These are phyloP conservation scores for Myripristis jacobus DNA, from an alignment of 2,797 vertebrate genomes.

Conservation along the genomic window DNA sequence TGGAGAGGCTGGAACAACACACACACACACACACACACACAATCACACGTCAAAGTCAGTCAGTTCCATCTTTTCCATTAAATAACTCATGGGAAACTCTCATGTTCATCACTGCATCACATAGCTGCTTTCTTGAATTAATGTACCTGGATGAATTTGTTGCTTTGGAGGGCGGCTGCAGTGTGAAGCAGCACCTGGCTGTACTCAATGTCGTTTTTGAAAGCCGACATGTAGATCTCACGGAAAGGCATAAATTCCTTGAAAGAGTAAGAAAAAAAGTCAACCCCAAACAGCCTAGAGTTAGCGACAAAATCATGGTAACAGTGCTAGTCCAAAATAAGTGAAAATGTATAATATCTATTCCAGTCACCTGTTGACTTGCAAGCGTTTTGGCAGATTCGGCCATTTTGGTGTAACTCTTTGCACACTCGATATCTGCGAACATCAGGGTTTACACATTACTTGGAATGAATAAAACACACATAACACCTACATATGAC, in stretches of 20 bases:
- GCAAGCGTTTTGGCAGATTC: constrained; percentile 92
- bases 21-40: constrained; percentile 7
- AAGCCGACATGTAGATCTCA: constrained; percentile 91
- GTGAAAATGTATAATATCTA: constrained; percentile 72
- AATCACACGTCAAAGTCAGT: constrained; percentile 1
- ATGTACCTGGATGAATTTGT: constrained; percentile 95
- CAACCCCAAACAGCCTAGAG: not conserved
- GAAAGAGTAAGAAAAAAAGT: not conserved
- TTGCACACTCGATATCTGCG: constrained; percentile 94
- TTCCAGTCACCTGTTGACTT: constrained; percentile 88
- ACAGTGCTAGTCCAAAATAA: not conserved
- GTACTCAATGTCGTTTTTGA: constrained; percentile 92
- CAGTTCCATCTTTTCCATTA: constrained; percentile 6
- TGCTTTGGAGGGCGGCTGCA: constrained; percentile 90
- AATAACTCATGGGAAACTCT: not conserved
- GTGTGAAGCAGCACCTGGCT: constrained; percentile 93
- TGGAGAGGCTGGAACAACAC: constrained; percentile 88
- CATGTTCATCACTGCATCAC: not conserved
- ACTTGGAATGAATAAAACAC: not conserved
- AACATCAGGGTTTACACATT: constrained; percentile 15
- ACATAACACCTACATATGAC: not conserved
- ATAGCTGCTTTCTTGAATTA: not conserved
- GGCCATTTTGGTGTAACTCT: constrained; percentile 94
- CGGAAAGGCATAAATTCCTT: constrained; percentile 97
- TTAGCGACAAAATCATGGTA: rapidly evolving